Evolutionary conservation across 1,140 invertebrate species (phyloP).

Genomic region (Sarcophaga bullata): DNA sequence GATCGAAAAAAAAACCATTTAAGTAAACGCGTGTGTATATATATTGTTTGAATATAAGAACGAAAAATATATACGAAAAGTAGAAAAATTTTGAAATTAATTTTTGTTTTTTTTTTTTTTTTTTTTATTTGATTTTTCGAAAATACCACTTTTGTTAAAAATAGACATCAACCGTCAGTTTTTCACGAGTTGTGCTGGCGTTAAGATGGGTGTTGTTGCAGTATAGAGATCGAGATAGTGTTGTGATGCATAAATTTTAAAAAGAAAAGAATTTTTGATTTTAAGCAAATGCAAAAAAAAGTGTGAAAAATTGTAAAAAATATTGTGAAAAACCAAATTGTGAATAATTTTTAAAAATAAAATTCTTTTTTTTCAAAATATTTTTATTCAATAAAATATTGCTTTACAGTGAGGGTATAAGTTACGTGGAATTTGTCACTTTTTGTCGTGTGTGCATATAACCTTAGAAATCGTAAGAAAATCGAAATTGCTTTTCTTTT

Average conservation of each 20-base stretch:
- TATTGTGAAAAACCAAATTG: constrained; percentile 12
- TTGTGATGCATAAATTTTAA: constrained; percentile 36
- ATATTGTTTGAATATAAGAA: background rate
- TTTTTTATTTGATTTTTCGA: constrained; percentile 30
- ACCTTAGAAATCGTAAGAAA: background rate
- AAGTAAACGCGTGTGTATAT: constrained; percentile 4
- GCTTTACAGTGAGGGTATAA: no score
- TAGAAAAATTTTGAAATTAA: background rate
- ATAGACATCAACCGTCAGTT: constrained; percentile 58
- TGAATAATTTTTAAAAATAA: background rate
- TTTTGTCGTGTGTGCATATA: background rate
- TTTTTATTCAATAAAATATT: no score
- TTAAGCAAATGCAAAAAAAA: background rate
- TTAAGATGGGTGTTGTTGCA: constrained; percentile 48
- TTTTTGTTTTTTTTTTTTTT: no score
- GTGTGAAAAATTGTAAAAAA: constrained; percentile 25
- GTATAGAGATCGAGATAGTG: no score
- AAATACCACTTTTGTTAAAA: constrained; percentile 55
- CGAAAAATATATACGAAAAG: background rate
- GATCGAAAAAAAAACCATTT: background rate
- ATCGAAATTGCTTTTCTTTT: background rate
- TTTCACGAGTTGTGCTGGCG: constrained; percentile 57
- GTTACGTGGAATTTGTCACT: no score
- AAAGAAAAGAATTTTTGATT: background rate
- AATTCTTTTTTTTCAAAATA: no score